These are phyloP conservation scores for Stenoptilia bipunctidactyla DNA, from an alignment of 2,888 invertebrate species.

Conservation along the genomic window DNA sequence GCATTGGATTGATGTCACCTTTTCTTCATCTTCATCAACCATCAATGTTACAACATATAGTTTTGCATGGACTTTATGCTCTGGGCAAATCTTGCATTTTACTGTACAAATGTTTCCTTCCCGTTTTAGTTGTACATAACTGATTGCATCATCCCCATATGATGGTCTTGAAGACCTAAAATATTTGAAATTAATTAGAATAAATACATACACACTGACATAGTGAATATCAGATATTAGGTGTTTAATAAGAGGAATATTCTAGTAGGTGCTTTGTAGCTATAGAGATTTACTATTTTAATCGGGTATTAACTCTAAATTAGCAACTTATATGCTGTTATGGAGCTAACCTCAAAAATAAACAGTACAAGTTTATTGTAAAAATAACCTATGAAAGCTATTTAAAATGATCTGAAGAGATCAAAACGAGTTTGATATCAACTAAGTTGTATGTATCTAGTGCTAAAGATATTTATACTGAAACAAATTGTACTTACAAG, in stretches of 20 bases:
- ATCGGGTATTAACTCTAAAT: no score
- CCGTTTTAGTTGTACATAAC: constrained; percentile 5
- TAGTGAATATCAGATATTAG: no score
- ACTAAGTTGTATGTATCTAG: no score
- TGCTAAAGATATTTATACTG: background rate
- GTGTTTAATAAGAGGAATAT: no score
- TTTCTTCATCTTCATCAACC: background rate
- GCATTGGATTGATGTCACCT: background rate
- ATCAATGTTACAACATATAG: background rate
- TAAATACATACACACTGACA: background rate
- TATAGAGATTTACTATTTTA: no score
- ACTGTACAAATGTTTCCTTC: constrained; percentile 1
- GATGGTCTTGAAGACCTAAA: constrained; percentile 3
- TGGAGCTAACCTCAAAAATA: no score
- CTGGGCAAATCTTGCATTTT: background rate
- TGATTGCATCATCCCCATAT: constrained; percentile 4
- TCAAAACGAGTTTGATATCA: no score
- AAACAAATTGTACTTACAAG: constrained; percentile 4
- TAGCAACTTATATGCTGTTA: no score
- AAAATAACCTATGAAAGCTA: no score
- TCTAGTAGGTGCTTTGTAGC: background rate
- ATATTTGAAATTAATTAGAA: background rate
- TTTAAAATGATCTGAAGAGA: no score
- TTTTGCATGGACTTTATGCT: constrained; percentile 2
- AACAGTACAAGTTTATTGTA: no score